phyloP scores from a whole-genome alignment of 1,140 invertebrate species.

The Laupala kohalensis region DNA sequence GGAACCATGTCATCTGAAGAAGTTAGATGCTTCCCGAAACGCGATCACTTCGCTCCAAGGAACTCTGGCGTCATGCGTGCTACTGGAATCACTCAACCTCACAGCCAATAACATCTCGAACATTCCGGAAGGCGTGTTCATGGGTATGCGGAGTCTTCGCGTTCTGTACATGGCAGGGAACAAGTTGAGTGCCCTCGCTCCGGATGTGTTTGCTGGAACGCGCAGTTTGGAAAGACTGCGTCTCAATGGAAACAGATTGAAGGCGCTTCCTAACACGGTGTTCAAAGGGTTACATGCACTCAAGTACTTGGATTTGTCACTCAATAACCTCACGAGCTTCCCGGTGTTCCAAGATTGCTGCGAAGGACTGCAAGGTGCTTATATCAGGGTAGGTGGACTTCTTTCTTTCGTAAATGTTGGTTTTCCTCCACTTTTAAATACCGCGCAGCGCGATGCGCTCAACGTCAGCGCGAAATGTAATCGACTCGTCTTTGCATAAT shows the following conservation, averaged over 20 bases:
- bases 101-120: background rate
- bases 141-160: background rate
- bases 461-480: too few relatives aligned
- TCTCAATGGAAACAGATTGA: background rate
- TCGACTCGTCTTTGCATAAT: too few relatives aligned
- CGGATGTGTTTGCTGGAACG: background rate
- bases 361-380: background rate
- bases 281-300: background rate
- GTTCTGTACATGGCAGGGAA: background rate
- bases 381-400: background rate
- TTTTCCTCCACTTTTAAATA: too few relatives aligned
- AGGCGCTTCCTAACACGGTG: background rate
- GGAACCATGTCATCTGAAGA: background rate
- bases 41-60: background rate
- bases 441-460: too few relatives aligned
- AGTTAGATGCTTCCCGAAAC: background rate
- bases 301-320: background rate
- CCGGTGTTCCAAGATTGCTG: background rate
- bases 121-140: background rate
- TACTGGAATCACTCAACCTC: background rate
- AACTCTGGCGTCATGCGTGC: background rate
- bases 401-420: too few relatives aligned
- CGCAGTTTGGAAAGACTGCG: background rate
- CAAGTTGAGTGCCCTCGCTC: background rate
- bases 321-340: background rate